Conservation (phyloP, 2,888 invertebrate species). For the Cephus sareptanus region DNA sequence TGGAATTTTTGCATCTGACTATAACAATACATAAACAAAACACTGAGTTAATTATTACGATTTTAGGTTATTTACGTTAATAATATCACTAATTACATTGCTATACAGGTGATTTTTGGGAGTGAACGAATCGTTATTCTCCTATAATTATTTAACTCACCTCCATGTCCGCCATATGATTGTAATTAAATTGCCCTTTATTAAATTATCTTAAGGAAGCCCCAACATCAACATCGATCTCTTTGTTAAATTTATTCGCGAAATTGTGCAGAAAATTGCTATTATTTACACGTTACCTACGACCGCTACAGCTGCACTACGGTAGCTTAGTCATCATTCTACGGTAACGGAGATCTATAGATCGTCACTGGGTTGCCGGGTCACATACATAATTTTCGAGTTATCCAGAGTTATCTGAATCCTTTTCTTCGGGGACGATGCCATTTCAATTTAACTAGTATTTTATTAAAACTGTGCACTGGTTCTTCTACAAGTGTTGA, state of each 20-base stretch:
- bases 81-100: background rate
- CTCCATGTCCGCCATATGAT: conserved; percentile 32
- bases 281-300: conserved; percentile 28
- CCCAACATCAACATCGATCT: conserved; percentile 24
- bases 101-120: background rate
- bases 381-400: background rate
- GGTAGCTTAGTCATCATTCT: background rate
- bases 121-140: background rate
- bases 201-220: conserved; percentile 28
- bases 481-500: background rate
- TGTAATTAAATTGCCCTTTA: conserved; percentile 11
- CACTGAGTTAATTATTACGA: background rate
- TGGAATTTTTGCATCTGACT: conserved; percentile 63
- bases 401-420: background rate
- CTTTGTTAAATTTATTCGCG: conserved; percentile 14
- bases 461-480: background rate
- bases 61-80: background rate
- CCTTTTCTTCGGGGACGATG: background rate
- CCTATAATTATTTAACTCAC: conserved; percentile 23
- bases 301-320: background rate
- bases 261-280: conserved; percentile 15
- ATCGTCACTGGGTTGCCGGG: background rate
- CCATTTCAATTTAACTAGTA: background rate
- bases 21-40: background rate
- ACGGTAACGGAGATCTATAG: background rate